These are phyloP conservation scores for Diachrysia chrysitis DNA, from an alignment of 2,888 invertebrate species.

Conservation along the genomic window DNA sequence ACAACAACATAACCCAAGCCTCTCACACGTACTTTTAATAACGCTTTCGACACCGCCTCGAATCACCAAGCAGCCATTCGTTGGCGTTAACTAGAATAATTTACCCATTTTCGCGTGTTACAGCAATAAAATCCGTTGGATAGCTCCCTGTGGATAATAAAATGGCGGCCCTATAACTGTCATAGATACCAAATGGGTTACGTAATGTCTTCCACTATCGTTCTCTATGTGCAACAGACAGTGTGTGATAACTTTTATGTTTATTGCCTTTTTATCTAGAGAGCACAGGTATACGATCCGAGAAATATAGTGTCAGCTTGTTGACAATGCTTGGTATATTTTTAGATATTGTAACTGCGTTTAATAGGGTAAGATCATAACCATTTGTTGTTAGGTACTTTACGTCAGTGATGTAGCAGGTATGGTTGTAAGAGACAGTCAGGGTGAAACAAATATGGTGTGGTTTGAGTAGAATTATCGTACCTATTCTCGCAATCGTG, in stretches of 20 bases:
- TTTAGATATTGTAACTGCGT: background rate
- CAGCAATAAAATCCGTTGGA: slow-evolving; percentile 62
- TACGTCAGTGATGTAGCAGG: background rate
- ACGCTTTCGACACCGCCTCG: slow-evolving; percentile 30
- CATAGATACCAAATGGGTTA: slow-evolving; percentile 58
- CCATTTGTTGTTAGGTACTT: background rate
- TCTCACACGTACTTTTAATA: slow-evolving; percentile 27
- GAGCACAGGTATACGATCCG: slow-evolving; percentile 51
- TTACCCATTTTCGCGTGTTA: slow-evolving; percentile 61
- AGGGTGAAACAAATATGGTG: background rate
- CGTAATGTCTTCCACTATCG: slow-evolving; percentile 56
- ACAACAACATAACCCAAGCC: background rate
- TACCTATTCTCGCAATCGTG: background rate
- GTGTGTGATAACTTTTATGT: slow-evolving; percentile 54
- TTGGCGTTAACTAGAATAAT: slow-evolving; percentile 64
- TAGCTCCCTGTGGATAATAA: slow-evolving; percentile 59
- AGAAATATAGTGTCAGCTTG: slow-evolving; percentile 16
- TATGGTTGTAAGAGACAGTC: background rate
- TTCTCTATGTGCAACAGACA: slow-evolving; percentile 55
- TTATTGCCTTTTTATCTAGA: slow-evolving; percentile 56
- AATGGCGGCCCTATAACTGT: slow-evolving; percentile 58
- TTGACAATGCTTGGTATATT: background rate
- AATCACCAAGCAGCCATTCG: slow-evolving; percentile 48
- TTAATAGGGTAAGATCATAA: background rate
- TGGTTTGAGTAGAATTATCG: background rate